Base-by-base conservation (phyloP, 2,888 invertebrate species). In the Ryuthela nishihirai region DNA sequence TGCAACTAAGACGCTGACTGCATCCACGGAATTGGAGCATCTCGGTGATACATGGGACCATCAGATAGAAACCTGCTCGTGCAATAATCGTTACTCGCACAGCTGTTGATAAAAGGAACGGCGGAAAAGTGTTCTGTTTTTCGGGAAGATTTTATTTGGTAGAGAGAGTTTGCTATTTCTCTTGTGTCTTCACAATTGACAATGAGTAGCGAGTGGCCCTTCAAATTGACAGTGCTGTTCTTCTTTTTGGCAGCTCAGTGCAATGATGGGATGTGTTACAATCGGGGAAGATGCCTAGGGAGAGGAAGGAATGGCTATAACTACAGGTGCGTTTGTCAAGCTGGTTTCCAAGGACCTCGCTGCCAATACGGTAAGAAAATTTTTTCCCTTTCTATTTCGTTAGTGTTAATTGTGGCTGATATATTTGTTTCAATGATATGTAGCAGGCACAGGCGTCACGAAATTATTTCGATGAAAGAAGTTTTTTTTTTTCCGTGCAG, bases 311-410 rank as follows among this genome's bases (percentile, higher is more conserved):
- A 12, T 21, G 43, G 47, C 32, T 34, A 23, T 15, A 48, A 48
- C 18, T 54, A 43, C 26, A 34, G 49, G 15, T 60, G 60, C 29
- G 24, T 54, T 18, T 60, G 60, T 23, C 54, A 46, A 23, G 32
- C 21, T 23, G 60, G 60, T 23, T 60, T 34, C 44, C 54, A 54
- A 50, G 60, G 60, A 7, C 54, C 39, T 25, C 39, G 60, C 2
- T 60, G 60, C 23, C 60, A 60, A 38, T 50, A 60, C 26, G 60
- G 60, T 60, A 24, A 60, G 60, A 46, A 18, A 44, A 36, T 15
- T 18, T 44, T 12, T 1, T 18, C 7, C 10, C 20, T 9, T 24
- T 41, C 21, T 43, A 18, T 0, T 7, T 43, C 10, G 18, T 1
- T 10, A 29, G n/a, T 29, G 7, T 29, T 10, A 29, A 9, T 29